These are phyloP conservation scores for Automeris io DNA, from an alignment of 2,888 invertebrate species.

Conservation along the genomic window DNA sequence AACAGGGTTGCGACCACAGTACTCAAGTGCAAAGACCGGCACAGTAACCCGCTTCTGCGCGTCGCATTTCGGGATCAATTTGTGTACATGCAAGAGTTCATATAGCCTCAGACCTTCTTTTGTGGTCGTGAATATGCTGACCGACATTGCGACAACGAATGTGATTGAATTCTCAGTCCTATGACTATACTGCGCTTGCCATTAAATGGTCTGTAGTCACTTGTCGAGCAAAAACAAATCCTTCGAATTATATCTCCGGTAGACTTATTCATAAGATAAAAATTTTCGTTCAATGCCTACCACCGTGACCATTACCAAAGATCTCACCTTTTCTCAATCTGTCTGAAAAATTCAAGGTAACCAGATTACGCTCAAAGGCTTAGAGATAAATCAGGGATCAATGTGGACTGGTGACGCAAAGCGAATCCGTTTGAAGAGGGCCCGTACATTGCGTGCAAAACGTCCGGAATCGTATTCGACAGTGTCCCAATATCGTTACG, in stretches of 20 bases:
- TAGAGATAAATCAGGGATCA: slow-evolving; percentile 18
- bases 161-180: too few species aligned
- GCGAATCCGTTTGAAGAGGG: slow-evolving; percentile 36
- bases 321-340: slow-evolving; percentile 9
- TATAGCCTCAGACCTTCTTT: too few species aligned
- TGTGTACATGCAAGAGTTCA: too few species aligned
- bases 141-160: too few species aligned
- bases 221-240: too few species aligned
- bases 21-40: too few species aligned
- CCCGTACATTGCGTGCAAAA: slow-evolving; percentile 52
- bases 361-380: not conserved
- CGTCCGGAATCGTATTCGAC: slow-evolving; percentile 58
- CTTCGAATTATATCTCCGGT: not conserved
- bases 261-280: slow-evolving; percentile 18
- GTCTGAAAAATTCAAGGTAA: not conserved
- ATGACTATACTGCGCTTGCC: too few species aligned
- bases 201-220: too few species aligned
- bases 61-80: too few species aligned
- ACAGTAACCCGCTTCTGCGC: too few species aligned
- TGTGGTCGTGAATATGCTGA: too few species aligned
- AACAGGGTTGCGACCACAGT: too few species aligned
- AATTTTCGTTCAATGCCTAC: slow-evolving; percentile 35
- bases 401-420: slow-evolving; percentile 29
- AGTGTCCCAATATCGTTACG: slow-evolving; percentile 52
- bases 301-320: slow-evolving; percentile 22